Evolutionary conservation across 2,113 vertebrate species (phyloP).

Genomic region (Arizona elegans): DNA sequence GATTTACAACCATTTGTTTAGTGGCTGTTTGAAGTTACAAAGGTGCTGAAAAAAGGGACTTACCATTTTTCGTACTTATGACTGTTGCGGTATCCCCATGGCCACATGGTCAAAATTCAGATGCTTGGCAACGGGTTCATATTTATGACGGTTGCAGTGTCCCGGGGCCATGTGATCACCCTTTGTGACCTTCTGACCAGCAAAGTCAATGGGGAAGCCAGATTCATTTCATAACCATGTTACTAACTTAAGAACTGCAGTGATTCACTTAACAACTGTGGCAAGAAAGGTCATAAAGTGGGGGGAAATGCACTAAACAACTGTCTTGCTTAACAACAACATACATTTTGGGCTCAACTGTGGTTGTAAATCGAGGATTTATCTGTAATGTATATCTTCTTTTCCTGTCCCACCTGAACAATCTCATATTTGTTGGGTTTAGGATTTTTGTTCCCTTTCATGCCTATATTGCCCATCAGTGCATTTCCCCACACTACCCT

Average conservation of each 20-base stretch:
- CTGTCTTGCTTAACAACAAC: background rate
- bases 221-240: background rate
- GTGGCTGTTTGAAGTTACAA: too few species aligned
- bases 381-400: background rate
- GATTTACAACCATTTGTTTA: too few species aligned
- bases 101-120: too few species aligned
- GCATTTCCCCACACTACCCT: slow-evolving; percentile 20
- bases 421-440: slow-evolving; percentile 10
- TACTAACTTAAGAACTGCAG: background rate
- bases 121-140: background rate
- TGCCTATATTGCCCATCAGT: background rate
- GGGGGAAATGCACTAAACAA: background rate
- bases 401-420: slow-evolving; percentile 42
- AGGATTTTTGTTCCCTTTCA: slow-evolving; percentile 37
- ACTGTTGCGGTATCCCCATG: too few species aligned
- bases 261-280: background rate
- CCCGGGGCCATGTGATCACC: background rate
- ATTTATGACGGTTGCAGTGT: background rate
- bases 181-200: background rate
- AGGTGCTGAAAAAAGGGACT: too few species aligned
- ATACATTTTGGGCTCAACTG: background rate
- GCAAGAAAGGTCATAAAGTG: background rate
- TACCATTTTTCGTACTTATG: too few species aligned
- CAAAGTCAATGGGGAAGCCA: background rate
- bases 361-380: background rate